Evolutionary conservation across 2,797 vertebrate genomes (phyloP), one percentile per base, ranked within the genome.

Genomic region (Chiroxiphia lanceolata): DNA sequence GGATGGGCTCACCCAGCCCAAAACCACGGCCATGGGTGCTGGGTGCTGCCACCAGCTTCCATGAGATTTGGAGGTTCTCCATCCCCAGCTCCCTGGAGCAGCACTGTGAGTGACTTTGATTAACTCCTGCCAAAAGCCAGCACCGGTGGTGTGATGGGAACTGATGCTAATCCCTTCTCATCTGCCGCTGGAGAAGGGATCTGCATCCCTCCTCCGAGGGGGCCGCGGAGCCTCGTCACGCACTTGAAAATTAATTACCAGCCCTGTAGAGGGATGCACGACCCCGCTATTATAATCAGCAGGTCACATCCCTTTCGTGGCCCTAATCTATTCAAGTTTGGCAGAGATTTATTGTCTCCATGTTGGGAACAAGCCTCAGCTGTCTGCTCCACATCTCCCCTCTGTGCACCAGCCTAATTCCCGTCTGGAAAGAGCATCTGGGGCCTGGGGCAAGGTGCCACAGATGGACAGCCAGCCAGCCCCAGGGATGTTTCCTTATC

Each of bases 201-300:
- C 86, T 4, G 82, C 9, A 4, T 65, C 93, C 13, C 4, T 90
- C 76, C 96, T 80, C 88, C 0, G 8, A 90, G 38, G 86, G 87
- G 48, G 70, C 87, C 0, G 3, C 10, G 0, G 74, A 81, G 94
- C 56, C 92, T 95, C 87, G 15, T 94, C 92, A 83, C 4, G 0
- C 77, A 47, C 96, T 95, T 71, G 86, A 76, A 95, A 95, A 96
- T 97, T 96, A 97, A 97, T 97, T 97, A 96, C 53, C 86, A 79
- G 93, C 92, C 94, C 87, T 76, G 91, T 60, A 86, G 91, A 91
- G 87, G 2, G 42, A 95, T 4, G 83, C 92, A 40, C 1, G 48
- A 85, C 93, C 92, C 92, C 36, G 83, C 88, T 94, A 92, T 97
- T 94, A 88, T 85, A 90, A 97, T 96, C 96, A 96, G 83, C 54